Conservation (phyloP, 2,113 vertebrate species). For the Periophthalmodon schlosseri region DNA sequence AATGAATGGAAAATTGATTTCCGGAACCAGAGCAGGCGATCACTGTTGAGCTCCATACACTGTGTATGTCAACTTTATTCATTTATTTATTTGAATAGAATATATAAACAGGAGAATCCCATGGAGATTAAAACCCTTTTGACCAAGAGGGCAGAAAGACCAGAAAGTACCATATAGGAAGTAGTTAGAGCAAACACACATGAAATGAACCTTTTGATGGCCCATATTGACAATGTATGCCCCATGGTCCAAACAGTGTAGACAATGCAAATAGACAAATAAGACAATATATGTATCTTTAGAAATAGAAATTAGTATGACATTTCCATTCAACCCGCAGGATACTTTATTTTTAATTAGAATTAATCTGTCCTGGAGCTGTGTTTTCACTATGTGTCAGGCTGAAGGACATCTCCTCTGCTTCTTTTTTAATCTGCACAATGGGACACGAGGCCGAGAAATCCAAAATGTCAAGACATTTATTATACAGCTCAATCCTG, state of each 20-base stretch:
- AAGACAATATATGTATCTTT: background rate
- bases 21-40: too few species aligned
- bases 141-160: too few species aligned
- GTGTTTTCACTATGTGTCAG: slow-evolving; percentile 9
- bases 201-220: too few species aligned
- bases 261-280: background rate
- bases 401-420: slow-evolving; percentile 39
- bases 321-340: slow-evolving; percentile 1
- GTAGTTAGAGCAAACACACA: too few species aligned
- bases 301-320: background rate
- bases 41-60: too few species aligned
- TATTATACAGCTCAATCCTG: slow-evolving; percentile 21
- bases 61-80: too few species aligned
- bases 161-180: too few species aligned
- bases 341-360: slow-evolving; percentile 7
- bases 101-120: too few species aligned
- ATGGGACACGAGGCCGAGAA: slow-evolving; percentile 24
- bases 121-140: too few species aligned
- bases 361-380: background rate
- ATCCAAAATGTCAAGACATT: slow-evolving; percentile 49
- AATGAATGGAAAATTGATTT: too few species aligned
- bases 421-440: slow-evolving; percentile 33
- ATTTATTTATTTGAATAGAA: too few species aligned
- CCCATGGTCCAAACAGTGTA: background rate
- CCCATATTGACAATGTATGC: too few species aligned